Conservation (phyloP, 2,113 vertebrate genomes). For the Phoenicopterus ruber region DNA sequence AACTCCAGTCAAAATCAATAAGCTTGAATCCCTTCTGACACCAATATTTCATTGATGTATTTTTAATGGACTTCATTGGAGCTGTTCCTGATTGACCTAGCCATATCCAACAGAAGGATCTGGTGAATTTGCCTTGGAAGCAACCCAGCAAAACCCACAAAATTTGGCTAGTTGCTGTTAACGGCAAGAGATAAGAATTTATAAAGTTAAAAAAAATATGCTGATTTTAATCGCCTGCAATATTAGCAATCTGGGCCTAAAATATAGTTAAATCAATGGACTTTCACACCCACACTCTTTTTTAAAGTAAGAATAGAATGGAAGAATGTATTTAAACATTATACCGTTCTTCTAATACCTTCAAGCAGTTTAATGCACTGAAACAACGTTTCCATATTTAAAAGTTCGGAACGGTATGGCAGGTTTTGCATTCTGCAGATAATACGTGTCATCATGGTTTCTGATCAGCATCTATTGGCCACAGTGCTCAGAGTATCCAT, state of each 20-base stretch:
- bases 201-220: background rate
- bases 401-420: background rate
- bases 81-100: background rate
- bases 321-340: background rate
- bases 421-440: background rate
- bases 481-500: background rate
- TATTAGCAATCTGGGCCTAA: background rate
- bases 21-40: background rate
- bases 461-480: background rate
- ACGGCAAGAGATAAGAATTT: background rate
- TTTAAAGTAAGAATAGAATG: background rate
- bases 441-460: background rate
- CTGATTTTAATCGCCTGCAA: background rate
- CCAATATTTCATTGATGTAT: background rate
- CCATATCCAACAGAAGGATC: background rate
- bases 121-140: slow-evolving; percentile 5
- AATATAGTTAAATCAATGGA: background rate
- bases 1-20: background rate
- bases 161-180: background rate
- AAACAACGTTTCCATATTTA: background rate
- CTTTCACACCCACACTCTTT: background rate
- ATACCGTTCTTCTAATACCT: background rate
- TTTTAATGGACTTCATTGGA: background rate
- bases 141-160: background rate
- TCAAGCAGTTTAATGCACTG: background rate